phyloP scores from a whole-genome alignment of 2,797 vertebrate genomes.

The Microctenopoma steveboyesi region DNA sequence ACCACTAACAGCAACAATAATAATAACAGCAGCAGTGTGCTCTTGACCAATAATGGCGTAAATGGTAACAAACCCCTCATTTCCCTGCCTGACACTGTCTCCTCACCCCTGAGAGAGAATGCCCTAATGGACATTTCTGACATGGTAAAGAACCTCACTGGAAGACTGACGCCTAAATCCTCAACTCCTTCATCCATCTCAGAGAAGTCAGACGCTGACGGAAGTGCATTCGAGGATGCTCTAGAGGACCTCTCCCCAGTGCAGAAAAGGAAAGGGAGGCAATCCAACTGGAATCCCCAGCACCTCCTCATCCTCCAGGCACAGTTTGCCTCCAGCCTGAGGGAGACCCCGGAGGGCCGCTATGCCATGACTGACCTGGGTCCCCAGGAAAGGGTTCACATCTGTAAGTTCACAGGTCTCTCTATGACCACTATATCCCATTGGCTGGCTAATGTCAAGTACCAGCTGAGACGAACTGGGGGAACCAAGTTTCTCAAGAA shows the following conservation, averaged over 20 bases:
- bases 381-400: slow-evolving; percentile 98
- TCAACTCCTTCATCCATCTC: slow-evolving; percentile 97
- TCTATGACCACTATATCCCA: slow-evolving; percentile 99
- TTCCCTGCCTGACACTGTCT: slow-evolving; percentile 88
- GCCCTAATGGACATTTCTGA: slow-evolving; percentile 99
- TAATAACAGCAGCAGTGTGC: slow-evolving; percentile 65
- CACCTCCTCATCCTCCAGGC: slow-evolving; percentile 99
- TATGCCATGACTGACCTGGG: slow-evolving; percentile 98
- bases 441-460: slow-evolving; percentile 99
- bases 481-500: slow-evolving; percentile 99
- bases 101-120: slow-evolving; percentile 93
- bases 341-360: slow-evolving; percentile 95
- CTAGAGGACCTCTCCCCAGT: slow-evolving; percentile 95
- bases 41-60: slow-evolving; percentile 72
- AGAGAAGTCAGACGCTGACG: slow-evolving; percentile 96
- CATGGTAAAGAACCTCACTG: slow-evolving; percentile 99
- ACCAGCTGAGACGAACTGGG: slow-evolving; percentile 99
- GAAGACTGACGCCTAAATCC: slow-evolving; percentile 97
- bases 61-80: slow-evolving; percentile 85
- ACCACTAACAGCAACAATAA: slow-evolving; percentile 78
- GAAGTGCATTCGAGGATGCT: slow-evolving; percentile 95
- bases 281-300: slow-evolving; percentile 99
- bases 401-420: slow-evolving; percentile 99
- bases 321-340: slow-evolving; percentile 98
- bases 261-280: slow-evolving; percentile 97